Evolutionary conservation across 2,888 invertebrate genomes (phyloP).

Genomic region (Rambutsinella grinnellia): DNA sequence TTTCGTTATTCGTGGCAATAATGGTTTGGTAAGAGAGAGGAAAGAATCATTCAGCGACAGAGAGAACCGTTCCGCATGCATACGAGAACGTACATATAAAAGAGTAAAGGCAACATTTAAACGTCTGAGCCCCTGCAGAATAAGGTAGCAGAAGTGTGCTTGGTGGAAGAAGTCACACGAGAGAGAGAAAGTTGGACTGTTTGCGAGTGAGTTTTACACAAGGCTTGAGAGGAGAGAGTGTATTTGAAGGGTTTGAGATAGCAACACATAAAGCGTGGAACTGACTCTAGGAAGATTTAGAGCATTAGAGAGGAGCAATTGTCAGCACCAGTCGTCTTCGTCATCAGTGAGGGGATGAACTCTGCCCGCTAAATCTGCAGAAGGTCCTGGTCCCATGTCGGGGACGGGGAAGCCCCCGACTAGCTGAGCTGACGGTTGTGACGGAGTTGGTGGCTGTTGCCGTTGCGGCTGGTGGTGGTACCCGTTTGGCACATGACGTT

Average conservation of each 20-base stretch:
- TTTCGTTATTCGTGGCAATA: constrained; percentile 24
- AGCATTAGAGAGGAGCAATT: constrained; percentile 58
- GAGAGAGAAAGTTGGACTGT: constrained; percentile 18
- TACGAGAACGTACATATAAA: constrained; percentile 29
- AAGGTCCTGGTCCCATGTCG: constrained; percentile 63
- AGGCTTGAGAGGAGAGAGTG: constrained; percentile 26
- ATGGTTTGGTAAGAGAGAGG: neutral
- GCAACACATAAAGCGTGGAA: constrained; percentile 35
- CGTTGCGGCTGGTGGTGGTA: constrained; percentile 54
- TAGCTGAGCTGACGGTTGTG: constrained; percentile 30
- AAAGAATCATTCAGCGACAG: neutral
- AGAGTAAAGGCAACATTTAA: constrained; percentile 53
- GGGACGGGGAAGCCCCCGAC: constrained; percentile 47
- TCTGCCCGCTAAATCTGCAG: constrained; percentile 43
- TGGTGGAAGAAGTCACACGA: too few relatives aligned
- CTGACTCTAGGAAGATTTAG: constrained; percentile 57
- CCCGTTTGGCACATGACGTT: constrained; percentile 64
- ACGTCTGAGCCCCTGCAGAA: constrained; percentile 57
- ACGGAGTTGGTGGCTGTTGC: constrained; percentile 20
- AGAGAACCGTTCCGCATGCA: constrained; percentile 25
- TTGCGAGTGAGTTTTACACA: too few relatives aligned
- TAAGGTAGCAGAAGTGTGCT: constrained; percentile 30
- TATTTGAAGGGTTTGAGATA: constrained; percentile 13
- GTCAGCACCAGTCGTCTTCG: constrained; percentile 66
- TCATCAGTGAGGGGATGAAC: constrained; percentile 62